phyloP scores from a whole-genome alignment of 2,888 invertebrate genomes.

The Nomada lathburiana region DNA sequence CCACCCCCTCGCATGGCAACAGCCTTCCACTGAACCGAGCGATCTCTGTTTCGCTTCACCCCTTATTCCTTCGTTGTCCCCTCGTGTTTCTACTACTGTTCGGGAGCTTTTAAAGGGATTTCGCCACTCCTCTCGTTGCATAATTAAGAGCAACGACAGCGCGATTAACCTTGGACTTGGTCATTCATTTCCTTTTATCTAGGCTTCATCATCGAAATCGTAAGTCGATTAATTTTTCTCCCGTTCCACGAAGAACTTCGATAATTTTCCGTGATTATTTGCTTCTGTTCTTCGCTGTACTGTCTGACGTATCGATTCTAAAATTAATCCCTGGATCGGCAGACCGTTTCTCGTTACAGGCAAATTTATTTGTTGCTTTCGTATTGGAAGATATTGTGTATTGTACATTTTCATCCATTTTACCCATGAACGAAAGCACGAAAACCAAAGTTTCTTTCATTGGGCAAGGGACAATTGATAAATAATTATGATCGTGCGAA shows the following conservation, averaged over 20 bases:
- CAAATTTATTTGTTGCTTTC: no score
- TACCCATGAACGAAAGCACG: no score
- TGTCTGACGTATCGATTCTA: no score
- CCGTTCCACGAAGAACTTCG: not conserved
- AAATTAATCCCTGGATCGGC: no score
- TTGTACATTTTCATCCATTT: no score
- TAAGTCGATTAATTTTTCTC: not conserved
- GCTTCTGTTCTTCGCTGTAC: no score
- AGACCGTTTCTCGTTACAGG: no score
- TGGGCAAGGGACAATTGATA: no score
- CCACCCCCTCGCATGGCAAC: slow-evolving; percentile 73
- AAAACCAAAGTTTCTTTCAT: no score
- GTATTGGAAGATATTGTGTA: no score
- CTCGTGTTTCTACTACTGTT: not conserved
- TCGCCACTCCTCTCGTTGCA: not conserved
- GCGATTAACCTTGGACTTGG: slow-evolving; percentile 35
- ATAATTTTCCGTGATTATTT: no score
- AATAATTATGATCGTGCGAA: no score
- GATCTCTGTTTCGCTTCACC: slow-evolving; percentile 37
- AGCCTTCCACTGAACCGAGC: slow-evolving; percentile 53
- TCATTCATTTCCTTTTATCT: not conserved
- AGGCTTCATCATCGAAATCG: not conserved
- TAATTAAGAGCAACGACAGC: slow-evolving; percentile 22
- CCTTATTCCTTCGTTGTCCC: not conserved
- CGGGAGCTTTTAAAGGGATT: not conserved